Percentiles rank a stretch among this genome's conserved stretches.
These are phyloP conservation scores for Rhadinocentrus ornatus DNA, from an alignment of 2,797 vertebrate species.

Conservation along the genomic window DNA sequence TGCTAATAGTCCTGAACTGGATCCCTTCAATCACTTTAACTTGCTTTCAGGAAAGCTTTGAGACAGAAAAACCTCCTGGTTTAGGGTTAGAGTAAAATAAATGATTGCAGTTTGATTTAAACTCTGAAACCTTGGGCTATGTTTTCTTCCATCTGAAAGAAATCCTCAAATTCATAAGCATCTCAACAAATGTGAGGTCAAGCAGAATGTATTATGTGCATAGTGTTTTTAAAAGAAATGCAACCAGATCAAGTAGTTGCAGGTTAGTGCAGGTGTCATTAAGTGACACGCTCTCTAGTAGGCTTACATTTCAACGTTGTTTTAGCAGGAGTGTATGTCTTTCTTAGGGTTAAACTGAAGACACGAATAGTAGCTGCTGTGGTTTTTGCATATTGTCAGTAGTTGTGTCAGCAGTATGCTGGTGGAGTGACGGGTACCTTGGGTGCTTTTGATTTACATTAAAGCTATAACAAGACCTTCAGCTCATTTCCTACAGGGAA, in stretches of 20 bases:
- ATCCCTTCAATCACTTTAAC: background rate
- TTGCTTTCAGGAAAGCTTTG: background rate
- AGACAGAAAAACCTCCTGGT: background rate
- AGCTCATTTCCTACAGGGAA: slow-evolving; percentile 50
- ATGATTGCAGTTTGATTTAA: background rate
- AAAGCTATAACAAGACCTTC: slow-evolving; percentile 35
- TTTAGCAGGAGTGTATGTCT: slow-evolving; percentile 40
- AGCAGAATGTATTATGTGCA: too few species aligned
- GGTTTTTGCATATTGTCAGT: slow-evolving; percentile 49
- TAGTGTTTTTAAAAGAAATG: background rate
- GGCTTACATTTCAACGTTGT: slow-evolving; percentile 11
- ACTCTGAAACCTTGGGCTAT: background rate
- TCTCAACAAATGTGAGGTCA: background rate
- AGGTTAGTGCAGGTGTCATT: background rate
- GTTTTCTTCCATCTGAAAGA: background rate
- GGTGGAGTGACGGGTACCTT: slow-evolving; percentile 32
- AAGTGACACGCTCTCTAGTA: slow-evolving; percentile 3
- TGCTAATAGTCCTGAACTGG: background rate
- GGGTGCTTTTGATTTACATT: slow-evolving; percentile 13
- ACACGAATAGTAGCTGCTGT: slow-evolving; percentile 43
- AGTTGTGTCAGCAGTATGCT: slow-evolving; percentile 12
- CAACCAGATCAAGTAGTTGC: background rate
- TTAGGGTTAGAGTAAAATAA: background rate
- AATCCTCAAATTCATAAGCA: background rate
- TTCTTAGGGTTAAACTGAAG: slow-evolving; percentile 44